Evolutionary conservation across 2,797 vertebrate species (phyloP), one percentile per base, ranked within the genome.

Genomic region (Xerus rutilus): DNA sequence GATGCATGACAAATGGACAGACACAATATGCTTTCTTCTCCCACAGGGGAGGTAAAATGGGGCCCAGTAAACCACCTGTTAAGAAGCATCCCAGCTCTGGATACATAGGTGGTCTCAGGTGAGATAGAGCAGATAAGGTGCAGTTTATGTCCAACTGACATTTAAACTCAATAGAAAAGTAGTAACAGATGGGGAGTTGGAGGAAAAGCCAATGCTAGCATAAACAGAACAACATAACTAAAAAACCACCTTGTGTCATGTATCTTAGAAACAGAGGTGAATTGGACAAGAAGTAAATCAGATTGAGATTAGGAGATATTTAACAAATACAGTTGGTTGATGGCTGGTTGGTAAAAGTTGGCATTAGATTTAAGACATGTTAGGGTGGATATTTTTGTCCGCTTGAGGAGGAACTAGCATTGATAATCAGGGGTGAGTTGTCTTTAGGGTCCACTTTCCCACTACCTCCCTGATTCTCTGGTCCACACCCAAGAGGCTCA

Each of bases 151-250:
- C 20, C 20, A 81, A 52, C 0, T 59, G 59, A 86, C 28, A 88
- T 4, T 35, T 70, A 47, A 79, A 69, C n/a, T 88, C 65, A 23
- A 87, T 79, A 92, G 77, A 85, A 91, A 95, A 90, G 21, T 88
- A 13, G 65, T 72, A 76, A 35, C 57, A 59, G 28, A 74, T 25
- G 15, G 2, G 7, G 5, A 52, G 1, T 39, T 95, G 32, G 18
- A 5, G 23, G 13, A 73, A 54, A 83, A 84, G 54, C 45, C 8
- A 92, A 72, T 23, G 85, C 47, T 57, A 67, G 8, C n/a, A 74
- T 45, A 92, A 78, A 86, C 20, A 62, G 4, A 91, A 54, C 54
- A 59, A 77, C 32, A 9, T 76, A 92, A 57, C 18, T 52, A 69
- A 39, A 57, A 95, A 95, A 74, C 12, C 45, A 94, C 18, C 17